Evolutionary conservation across 1,140 invertebrate genomes (phyloP), one percentile per base, ranked within the genome.

Genomic region (Cydia pomonella): DNA sequence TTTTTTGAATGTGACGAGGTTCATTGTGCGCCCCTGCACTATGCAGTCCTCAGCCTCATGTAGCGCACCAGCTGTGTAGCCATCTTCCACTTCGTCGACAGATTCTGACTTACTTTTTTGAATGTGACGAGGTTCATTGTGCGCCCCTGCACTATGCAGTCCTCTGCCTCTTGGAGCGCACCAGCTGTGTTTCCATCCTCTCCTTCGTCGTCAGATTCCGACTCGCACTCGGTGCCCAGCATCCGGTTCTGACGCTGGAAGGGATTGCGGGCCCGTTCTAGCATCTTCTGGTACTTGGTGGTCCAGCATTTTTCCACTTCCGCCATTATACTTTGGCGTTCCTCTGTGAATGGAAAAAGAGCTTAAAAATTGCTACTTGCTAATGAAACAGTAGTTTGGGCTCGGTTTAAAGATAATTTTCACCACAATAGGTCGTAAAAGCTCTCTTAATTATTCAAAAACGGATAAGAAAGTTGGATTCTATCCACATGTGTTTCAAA

Each of bases 21-120:
- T 95, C 95, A 97, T 98, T 73, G 95, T 96, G 74, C 96, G 94
- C 13, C 97, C 97, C 80, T 96, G 96, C 0, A 96, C 95, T 50
- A 98, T 96, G 81, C 97, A 98, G 1, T 95, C 95, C 50, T 96
- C 96, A 1, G 95, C 94, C 25, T 96, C 95, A 5, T 95, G 94
- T 18, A 94, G 87, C 3, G 93, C 90, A 16, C 93, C 88, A 33
- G 94, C 93, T 59, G 94, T 72, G 79, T 87, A 9, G 7, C 33
- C 33, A 10, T 38, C 33, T 9, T 38, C 33, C 7, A 1, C 33
- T 10, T 38, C 33, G 9, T 38, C 41, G 41, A 4, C 12, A n/a
- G n/a, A n/a, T n/a, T n/a, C n/a, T n/a, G n/a, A n/a, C n/a, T n/a
- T n/a, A n/a, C n/a, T n/a, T n/a, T n/a, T n/a, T n/a, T n/a, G n/a